A percentile compares a stretch with the other conserved stretches of the same genome.
These are phyloP conservation scores for Dynastes grantii DNA, from an alignment of 2,888 invertebrate species.

Conservation along the genomic window DNA sequence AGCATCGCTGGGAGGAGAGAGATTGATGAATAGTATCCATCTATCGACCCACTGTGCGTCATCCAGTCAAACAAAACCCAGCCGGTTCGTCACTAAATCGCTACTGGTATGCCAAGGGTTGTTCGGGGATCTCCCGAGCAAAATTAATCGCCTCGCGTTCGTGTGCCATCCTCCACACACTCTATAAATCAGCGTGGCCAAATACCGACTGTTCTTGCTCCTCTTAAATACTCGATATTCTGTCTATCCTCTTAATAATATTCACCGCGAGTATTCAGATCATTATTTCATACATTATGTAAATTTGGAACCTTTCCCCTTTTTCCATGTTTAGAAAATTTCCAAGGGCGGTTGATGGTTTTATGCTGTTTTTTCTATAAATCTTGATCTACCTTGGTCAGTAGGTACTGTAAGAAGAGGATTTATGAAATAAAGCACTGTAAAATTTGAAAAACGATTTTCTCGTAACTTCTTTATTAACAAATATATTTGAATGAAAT, in stretches of 20 bases:
- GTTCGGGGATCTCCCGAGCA: constrained; percentile 16
- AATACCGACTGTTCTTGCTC: background rate
- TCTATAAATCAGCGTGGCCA: constrained; percentile 29
- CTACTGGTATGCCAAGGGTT: constrained; percentile 34
- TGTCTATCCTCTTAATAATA: constrained; percentile 47
- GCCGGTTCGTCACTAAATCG: constrained; percentile 35
- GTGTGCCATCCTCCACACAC: constrained; percentile 34
- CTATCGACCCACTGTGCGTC: constrained; percentile 40
- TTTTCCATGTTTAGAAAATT: background rate
- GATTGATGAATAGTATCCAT: constrained; percentile 43
- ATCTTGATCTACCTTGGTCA: too few species aligned
- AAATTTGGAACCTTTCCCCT: background rate
- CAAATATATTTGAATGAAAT: too few species aligned
- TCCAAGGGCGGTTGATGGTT: too few species aligned
- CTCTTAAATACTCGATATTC: constrained; percentile 13
- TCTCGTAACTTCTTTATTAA: too few species aligned
- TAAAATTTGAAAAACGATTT: too few species aligned
- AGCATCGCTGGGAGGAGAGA: constrained; percentile 7
- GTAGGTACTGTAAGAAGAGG: too few species aligned
- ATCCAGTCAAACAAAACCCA: constrained; percentile 41
- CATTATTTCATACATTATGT: constrained; percentile 41
- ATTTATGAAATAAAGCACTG: too few species aligned
- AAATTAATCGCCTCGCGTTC: constrained; percentile 41
- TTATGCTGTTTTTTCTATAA: too few species aligned
- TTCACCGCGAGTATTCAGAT: constrained; percentile 53